These are phyloP conservation scores for Drosophila buzzatii DNA, from an alignment of 2,888 invertebrate genomes.

Conservation along the genomic window DNA sequence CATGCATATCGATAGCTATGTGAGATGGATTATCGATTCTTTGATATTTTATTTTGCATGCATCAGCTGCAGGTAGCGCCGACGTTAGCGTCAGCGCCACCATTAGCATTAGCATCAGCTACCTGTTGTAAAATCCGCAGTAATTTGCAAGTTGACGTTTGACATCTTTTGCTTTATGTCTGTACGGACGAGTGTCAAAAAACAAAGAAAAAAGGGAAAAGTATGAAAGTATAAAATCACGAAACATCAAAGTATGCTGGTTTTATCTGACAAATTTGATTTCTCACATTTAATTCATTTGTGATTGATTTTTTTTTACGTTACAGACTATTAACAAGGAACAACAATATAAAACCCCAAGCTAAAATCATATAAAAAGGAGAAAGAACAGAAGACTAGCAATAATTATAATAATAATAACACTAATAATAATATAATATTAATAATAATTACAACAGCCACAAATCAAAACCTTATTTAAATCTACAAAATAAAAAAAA, in stretches of 20 bases:
- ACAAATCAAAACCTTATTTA: conserved; percentile 51
- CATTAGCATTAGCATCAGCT: conserved; percentile 16
- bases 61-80: conserved; percentile 5
- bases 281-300: background rate
- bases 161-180: conserved; percentile 5
- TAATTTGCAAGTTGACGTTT: conserved; percentile 26
- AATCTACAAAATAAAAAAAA: conserved; percentile 33
- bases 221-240: background rate
- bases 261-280: background rate
- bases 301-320: background rate
- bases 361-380: conserved; percentile 57
- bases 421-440: background rate
- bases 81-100: background rate
- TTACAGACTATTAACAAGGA: conserved; percentile 69
- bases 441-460: conserved; percentile 22
- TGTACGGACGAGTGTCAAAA: background rate
- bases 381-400: conserved; percentile 74
- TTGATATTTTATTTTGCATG: conserved; percentile 24
- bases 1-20: conserved; percentile 30
- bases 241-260: background rate
- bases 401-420: conserved; percentile 46
- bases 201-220: background rate
- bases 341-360: conserved; percentile 56
- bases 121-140: conserved; percentile 33
- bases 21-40: conserved; percentile 38